Evolutionary conservation across 2,888 invertebrate genomes (phyloP).

Genomic region (Scaeva pyrastri): DNA sequence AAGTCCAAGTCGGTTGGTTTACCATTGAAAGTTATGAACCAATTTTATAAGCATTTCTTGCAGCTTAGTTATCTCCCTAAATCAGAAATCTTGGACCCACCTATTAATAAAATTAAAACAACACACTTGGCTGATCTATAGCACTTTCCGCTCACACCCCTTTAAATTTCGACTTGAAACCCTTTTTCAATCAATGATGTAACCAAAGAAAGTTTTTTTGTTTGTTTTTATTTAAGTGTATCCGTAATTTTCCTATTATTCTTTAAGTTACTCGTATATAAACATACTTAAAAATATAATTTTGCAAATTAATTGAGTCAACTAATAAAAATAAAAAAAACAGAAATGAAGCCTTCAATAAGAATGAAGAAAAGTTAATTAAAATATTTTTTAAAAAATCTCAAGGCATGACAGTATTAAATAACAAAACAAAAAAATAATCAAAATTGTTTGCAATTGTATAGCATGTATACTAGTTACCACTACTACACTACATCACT

Average conservation of each 20-base stretch:
- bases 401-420: constrained; percentile 65
- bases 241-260: constrained; percentile 74
- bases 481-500: constrained; percentile 70
- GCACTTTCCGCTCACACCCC: constrained; percentile 10
- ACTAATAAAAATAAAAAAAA: constrained; percentile 4
- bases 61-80: too few species aligned
- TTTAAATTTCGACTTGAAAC: constrained; percentile 2
- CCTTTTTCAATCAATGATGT: constrained; percentile 64
- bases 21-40: too few species aligned
- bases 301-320: constrained; percentile 63
- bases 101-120: neutral
- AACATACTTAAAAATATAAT: neutral
- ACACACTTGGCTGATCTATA: neutral
- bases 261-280: constrained; percentile 64
- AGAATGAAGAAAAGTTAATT: constrained; percentile 27
- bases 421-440: neutral
- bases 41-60: too few species aligned
- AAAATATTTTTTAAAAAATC: constrained; percentile 46
- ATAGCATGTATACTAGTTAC: constrained; percentile 51
- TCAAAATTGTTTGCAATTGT: constrained; percentile 55
- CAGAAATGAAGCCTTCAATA: constrained; percentile 28
- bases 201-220: constrained; percentile 72
- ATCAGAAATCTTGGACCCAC: neutral
- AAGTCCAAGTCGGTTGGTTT: too few species aligned
- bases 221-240: constrained; percentile 66